These are phyloP conservation scores for Dipodomys spectabilis DNA, from an alignment of 2,113 vertebrate genomes.

Conservation along the genomic window DNA sequence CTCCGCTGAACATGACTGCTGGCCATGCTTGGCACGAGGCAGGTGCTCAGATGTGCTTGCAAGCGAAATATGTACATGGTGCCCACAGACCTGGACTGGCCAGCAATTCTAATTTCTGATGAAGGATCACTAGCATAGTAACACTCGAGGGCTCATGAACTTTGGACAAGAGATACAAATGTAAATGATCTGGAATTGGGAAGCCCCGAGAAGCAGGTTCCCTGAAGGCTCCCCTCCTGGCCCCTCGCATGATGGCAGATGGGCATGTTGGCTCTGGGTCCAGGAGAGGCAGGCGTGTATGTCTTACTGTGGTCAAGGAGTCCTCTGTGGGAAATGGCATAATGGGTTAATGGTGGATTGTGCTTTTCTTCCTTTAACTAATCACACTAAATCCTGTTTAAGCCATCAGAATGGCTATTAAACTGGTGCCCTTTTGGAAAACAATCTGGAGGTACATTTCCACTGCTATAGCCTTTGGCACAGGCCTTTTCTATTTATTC, in stretches of 20 bases:
- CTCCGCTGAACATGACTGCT: neutral
- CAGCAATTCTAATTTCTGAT: neutral
- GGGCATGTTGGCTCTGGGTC: neutral
- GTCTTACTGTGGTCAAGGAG: neutral
- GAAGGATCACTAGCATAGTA: neutral
- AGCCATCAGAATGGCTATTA: slow-evolving; percentile 53
- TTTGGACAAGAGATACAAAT: neutral
- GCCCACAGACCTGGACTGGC: neutral
- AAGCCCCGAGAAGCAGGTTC: neutral
- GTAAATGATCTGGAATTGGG: neutral
- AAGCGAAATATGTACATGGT: neutral
- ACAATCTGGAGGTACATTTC: slow-evolving; percentile 44
- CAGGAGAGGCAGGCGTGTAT: neutral
- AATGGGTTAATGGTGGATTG: neutral
- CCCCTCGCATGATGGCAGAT: neutral
- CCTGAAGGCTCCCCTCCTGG: neutral
- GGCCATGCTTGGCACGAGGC: neutral
- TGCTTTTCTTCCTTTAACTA: slow-evolving; percentile 43
- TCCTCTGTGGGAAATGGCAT: neutral
- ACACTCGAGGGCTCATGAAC: neutral
- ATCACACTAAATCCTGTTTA: slow-evolving; percentile 58
- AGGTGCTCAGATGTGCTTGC: neutral
- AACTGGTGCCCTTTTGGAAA: slow-evolving; percentile 58
- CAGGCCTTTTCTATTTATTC: slow-evolving; percentile 37
- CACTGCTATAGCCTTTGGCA: neutral